Evolutionary conservation across 2,797 vertebrate species (phyloP).

Genomic region (Syngnathus rostellatus): DNA sequence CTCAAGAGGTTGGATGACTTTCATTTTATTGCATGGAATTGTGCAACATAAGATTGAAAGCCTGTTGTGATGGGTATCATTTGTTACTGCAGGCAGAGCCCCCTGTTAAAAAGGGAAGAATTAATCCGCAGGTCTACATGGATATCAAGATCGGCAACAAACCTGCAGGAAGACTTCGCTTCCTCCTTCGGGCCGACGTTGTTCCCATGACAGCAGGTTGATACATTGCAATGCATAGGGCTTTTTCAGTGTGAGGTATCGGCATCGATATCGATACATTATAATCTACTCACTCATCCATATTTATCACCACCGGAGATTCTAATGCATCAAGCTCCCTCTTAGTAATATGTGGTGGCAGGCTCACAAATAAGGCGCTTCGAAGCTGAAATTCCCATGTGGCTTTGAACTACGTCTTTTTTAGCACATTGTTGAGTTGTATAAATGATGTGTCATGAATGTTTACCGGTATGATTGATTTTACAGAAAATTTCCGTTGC

Average conservation of each 20-base stretch:
- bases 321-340: no score
- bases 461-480: neutral
- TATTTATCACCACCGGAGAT: no score
- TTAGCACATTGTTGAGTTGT: neutral
- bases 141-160: constrained; percentile 98
- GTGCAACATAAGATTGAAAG: neutral
- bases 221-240: neutral
- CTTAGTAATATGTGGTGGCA: no score
- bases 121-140: constrained; percentile 95
- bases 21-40: neutral
- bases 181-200: constrained; percentile 86
- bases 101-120: constrained; percentile 81
- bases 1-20: constrained; percentile 71
- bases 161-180: constrained; percentile 82
- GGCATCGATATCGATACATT: no score
- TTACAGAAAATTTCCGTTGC: constrained; percentile 91
- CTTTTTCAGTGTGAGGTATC: neutral
- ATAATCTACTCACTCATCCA: no score
- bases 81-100: constrained; percentile 75
- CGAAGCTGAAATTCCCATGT: neutral
- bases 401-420: neutral
- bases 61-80: neutral
- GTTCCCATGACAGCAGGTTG: constrained; percentile 96
- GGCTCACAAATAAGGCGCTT: no score
- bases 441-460: neutral